Base-by-base conservation (phyloP, 2,113 vertebrate genomes). In the Istiophorus platypterus region DNA sequence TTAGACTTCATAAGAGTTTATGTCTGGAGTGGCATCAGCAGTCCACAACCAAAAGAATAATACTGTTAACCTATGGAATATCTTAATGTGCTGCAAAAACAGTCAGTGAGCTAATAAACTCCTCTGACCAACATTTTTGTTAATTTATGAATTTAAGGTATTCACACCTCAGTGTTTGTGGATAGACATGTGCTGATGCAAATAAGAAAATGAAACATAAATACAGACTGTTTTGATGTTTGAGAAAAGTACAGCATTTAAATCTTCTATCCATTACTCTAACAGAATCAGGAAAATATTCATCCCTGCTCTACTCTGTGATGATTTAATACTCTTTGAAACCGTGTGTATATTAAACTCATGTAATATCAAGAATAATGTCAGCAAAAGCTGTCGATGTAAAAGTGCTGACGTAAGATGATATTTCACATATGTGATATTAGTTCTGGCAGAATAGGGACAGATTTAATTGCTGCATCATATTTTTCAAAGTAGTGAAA, bases 351-450 rank as follows among this genome's bases (percentile, higher is more conserved):
- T 57, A 37, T 57, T 12, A 5, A 22, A 18, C 27, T 41, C 22
- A 74, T 59, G 49, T 64, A 45, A 78, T 68, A 74, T 56, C 14
- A 74, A 68, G 29, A 76, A 75, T 66, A 72, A 65, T 74, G 58
- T 57, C 51, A 54, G 61, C 65, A 65, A 72, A 45, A 80, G 47
- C 20, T 71, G 49, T 39, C 31, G 31, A 34, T 34, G 31, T 34
- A 20, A 76, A 42, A 20, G 39, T 18, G 70, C 34, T 4, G 10
- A 52, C 15, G 9, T 62, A 47, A 85, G 51, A 42, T 62, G 26
- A 79, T 71, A 69, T 85, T 75, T 56, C 34, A 74, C 51, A 85
- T 65, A 17, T 49, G 26, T 54, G 64, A 68, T 76, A 82, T 83
- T 24, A 76, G 58, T 61, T 76, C 37, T 62, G 69, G 57, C 67